Evolutionary conservation across 1,140 invertebrate species (phyloP).

Genomic region (Augochlora pura): DNA sequence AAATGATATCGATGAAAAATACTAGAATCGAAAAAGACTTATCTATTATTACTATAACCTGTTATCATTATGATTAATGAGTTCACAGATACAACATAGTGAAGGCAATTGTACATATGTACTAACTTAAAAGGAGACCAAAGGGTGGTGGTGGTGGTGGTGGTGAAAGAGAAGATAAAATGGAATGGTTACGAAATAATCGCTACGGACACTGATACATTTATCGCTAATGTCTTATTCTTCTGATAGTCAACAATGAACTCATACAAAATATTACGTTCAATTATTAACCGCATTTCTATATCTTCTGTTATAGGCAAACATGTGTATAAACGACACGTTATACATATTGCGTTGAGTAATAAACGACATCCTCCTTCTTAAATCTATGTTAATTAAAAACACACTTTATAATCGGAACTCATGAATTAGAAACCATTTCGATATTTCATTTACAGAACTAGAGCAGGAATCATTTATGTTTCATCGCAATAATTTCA

Average conservation of each 20-base stretch:
- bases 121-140: background rate
- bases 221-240: constrained; percentile 10
- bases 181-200: constrained; percentile 2
- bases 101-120: background rate
- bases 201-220: background rate
- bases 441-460: too few relatives aligned
- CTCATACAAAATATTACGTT: constrained; percentile 21
- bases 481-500: background rate
- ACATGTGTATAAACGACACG: constrained; percentile 10
- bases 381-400: background rate
- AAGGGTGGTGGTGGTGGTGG: too few relatives aligned
- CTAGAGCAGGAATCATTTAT: background rate
- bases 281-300: background rate
- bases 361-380: background rate
- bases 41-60: background rate
- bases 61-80: background rate
- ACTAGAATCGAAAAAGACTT: background rate
- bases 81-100: background rate
- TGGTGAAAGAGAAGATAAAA: background rate
- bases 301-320: background rate
- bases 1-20: background rate
- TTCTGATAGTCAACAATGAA: background rate
- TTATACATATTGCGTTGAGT: background rate
- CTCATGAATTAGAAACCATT: too few relatives aligned
- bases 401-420: background rate